Evolutionary conservation across 2,888 invertebrate species (phyloP).

Genomic region (Diaperis boleti): DNA sequence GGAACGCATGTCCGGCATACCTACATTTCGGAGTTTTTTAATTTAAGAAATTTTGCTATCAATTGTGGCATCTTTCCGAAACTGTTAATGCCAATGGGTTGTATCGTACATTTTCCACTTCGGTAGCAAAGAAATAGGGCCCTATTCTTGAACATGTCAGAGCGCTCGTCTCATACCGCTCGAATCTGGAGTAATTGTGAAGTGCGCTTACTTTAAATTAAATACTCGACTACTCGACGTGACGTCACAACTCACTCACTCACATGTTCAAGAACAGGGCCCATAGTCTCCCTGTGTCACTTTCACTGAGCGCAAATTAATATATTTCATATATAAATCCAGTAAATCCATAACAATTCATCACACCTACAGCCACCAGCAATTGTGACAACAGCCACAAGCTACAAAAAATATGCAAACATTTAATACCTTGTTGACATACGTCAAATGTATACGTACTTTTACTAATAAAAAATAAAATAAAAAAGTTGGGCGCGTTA

Average conservation of each 20-base stretch:
- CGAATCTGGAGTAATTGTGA: too few relatives aligned
- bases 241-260: too few relatives aligned
- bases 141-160: too few relatives aligned
- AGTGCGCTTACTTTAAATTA: too few relatives aligned
- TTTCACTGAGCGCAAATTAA: not conserved
- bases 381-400: slow-evolving; percentile 5
- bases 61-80: not conserved
- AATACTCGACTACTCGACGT: too few relatives aligned
- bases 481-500: too few relatives aligned
- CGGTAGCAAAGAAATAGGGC: not conserved
- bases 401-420: not conserved
- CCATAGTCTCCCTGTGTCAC: not conserved
- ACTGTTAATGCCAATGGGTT: not conserved
- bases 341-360: not conserved
- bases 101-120: not conserved
- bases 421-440: not conserved
- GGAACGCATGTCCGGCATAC: not conserved
- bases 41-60: not conserved
- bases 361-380: slow-evolving; percentile 1
- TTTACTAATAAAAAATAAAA: not conserved
- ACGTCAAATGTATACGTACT: not conserved
- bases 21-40: not conserved
- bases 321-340: slow-evolving; percentile 1
- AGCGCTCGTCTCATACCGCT: too few relatives aligned
- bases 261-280: too few relatives aligned